These are phyloP conservation scores for Oceanodroma tethys DNA, from an alignment of 2,113 vertebrate species.

Conservation along the genomic window DNA sequence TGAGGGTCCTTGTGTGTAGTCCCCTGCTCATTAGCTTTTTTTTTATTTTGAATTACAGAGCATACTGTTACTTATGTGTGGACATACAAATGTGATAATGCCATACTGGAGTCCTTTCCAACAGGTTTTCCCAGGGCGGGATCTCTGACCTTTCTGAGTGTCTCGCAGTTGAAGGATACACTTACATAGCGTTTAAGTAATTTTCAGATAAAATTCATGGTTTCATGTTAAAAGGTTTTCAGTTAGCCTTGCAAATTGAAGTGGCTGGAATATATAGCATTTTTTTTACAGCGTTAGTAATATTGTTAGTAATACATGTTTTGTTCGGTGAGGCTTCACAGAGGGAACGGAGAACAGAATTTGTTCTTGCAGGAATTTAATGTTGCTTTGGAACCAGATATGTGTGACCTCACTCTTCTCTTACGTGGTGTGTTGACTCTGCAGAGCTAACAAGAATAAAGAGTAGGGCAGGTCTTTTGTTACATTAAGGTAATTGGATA, in stretches of 20 bases:
- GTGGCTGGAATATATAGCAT: background rate
- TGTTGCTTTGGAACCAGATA: background rate
- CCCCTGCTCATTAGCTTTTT: background rate
- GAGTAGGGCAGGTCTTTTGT: background rate
- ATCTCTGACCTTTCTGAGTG: background rate
- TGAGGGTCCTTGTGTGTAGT: background rate
- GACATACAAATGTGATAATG: background rate
- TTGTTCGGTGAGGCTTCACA: background rate
- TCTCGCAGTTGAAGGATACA: background rate
- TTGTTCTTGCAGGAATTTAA: background rate
- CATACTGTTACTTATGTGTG: background rate
- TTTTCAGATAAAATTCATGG: background rate
- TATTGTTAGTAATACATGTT: background rate
- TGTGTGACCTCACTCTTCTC: background rate
- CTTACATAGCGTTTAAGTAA: background rate
- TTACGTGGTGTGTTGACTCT: background rate
- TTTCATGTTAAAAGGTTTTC: background rate
- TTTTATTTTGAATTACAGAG: background rate
- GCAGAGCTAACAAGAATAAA: background rate
- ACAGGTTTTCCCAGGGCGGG: background rate
- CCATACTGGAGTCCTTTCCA: background rate
- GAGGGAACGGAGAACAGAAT: background rate
- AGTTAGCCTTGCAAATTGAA: background rate
- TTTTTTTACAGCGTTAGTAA: background rate
- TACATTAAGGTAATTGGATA: constrained; percentile 51